These are phyloP conservation scores for Cydia pomonella DNA, from an alignment of 1,140 invertebrate species.

Conservation along the genomic window DNA sequence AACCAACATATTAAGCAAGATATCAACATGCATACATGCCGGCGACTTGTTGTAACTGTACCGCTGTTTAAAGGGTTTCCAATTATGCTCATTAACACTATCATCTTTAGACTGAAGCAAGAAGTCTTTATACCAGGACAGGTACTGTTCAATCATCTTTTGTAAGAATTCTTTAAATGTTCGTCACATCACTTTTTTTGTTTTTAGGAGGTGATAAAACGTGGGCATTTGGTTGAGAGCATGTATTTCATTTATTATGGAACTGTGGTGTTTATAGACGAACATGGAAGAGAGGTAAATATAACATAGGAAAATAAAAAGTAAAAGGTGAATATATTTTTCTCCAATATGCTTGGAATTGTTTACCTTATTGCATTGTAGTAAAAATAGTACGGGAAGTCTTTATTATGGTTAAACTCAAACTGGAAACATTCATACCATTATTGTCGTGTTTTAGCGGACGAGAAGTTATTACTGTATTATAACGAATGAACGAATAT, in stretches of 20 bases:
- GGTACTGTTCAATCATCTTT: conserved; percentile 38
- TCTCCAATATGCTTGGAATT: too few relatives aligned
- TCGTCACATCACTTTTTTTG: not conserved
- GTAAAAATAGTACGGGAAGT: too few relatives aligned
- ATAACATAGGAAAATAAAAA: not conserved
- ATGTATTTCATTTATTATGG: conserved; percentile 53
- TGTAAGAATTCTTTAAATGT: not conserved
- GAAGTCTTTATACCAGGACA: conserved; percentile 53
- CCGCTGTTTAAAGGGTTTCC: conserved; percentile 55
- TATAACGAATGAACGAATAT: too few relatives aligned
- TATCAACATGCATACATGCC: conserved; percentile 55
- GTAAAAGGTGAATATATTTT: conserved; percentile 10
- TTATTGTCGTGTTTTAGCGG: too few relatives aligned
- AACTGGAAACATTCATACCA: too few relatives aligned
- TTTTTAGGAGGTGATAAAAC: conserved; percentile 45
- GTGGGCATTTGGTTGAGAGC: conserved; percentile 39
- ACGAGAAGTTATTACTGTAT: too few relatives aligned
- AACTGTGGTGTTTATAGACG: conserved; percentile 49
- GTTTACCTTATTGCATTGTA: too few relatives aligned
- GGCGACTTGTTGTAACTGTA: conserved; percentile 47
- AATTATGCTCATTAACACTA: conserved; percentile 51
- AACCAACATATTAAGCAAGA: conserved; percentile 60
- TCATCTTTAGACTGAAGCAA: conserved; percentile 50
- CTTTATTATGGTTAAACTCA: too few relatives aligned
- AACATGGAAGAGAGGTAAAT: not conserved